Evolutionary conservation across 2,113 vertebrate species (phyloP), one percentile per base, ranked within the genome.

Genomic region (Bos javanicus): DNA sequence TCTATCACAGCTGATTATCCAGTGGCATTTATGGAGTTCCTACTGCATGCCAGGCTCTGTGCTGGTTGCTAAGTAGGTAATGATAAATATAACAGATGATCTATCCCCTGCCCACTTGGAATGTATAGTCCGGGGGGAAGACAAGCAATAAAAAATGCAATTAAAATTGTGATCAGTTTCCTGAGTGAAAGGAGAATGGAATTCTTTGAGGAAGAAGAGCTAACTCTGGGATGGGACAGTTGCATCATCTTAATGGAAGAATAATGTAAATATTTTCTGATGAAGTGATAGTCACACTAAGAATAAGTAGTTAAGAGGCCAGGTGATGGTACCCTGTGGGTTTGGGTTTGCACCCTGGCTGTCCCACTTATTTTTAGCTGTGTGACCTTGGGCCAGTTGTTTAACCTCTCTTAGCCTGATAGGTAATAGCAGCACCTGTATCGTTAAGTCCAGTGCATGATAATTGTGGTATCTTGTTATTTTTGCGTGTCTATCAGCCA

Each of bases 171-270:
- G 23, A 62, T 57, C 54, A 19, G 15, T 59, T 80, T 92, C 67
- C 54, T 91, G 30, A 60, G 86, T 83, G 56, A n/a, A 60, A 88
- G 36, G 14, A 80, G 56, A 67, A 67, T n/a, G 12, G 36, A 48
- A 21, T 76, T 48, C 57, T 91, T 5, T 46, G 46, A 92, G 81
- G 33, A 91, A 43, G 62, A 94, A 81, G 56, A 71, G 23, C n/a
- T 23, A 57, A 52, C 7, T 17, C 9, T 13, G 39, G 46, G 17
- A n/a, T 25, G 46, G 64, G 25, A 17, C 15, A 7, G 25, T 81
- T 33, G 4, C 3, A 9, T 74, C 8, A 5, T 16, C 23, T 82
- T 36, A 86, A 28, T n/a, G 28, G 25, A 52, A 91, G 36, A n/a
- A 57, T 6, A 17, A 6, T 1, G 0, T 8, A 78, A 4, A 2